Evolutionary conservation across 2,888 invertebrate genomes (phyloP), one percentile per base, ranked within the genome.

Genomic region (Trachelus stipa): DNA sequence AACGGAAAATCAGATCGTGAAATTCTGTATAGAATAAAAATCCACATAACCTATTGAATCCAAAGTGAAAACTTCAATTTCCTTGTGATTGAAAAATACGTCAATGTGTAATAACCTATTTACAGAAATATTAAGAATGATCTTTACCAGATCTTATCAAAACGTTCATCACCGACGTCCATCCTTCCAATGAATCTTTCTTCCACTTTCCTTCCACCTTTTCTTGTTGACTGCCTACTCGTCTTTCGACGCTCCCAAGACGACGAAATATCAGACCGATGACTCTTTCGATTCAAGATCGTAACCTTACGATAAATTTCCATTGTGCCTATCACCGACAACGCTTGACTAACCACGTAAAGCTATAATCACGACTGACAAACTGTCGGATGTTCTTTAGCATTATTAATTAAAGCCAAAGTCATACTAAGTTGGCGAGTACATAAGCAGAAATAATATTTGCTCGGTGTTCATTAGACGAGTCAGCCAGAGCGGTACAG

Each of bases 391-490:
- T 80, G 82, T 88, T 86, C 88, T 90, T 91, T 89, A 89, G 88
- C 88, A 88, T 91, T 91, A 91, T 90, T 90, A 91, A 91, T 91
- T 90, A 90, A 89, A 88, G 85, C 88, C 87, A 88, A 90, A 90
- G 91, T 89, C 88, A 85, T 87, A 88, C 89, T 89, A 89, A 90
- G 90, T 91, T 90, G 88, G 86, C 87, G 86, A 88, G 90, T 90
- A 90, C 89, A 83, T 89, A 90, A 89, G 89, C 88, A 89, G 88
- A 90, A 90, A 91, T 91, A 91, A 91, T 91, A 91, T 91, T 91
- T 90, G 87, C 91, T 86, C 87, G 83, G 85, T 88, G 91, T 90
- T 91, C 91, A 91, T 91, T 91, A 91, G 90, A 90, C 87, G 89
- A 88, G 86, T 87, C 87, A 82, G 85, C 81, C 83, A 77, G 68